Evolutionary conservation across 2,888 invertebrate species (phyloP), one percentile per base, ranked within the genome.

Genomic region (Folsomia manolachei): DNA sequence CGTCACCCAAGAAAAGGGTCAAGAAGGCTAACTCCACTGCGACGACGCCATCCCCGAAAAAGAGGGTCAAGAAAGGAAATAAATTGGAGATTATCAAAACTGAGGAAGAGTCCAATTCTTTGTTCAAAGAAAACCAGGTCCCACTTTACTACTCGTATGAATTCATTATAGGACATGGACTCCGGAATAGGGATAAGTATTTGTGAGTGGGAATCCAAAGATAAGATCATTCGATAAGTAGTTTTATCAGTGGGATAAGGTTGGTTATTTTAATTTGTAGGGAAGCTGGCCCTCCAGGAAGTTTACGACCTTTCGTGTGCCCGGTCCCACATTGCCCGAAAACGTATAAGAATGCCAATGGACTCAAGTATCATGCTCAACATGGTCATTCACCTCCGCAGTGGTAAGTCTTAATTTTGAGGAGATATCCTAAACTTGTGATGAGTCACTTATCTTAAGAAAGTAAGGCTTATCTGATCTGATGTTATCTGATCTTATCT

Each of bases 311-410:
- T 0, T 76, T 66, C 56, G 39, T 66, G 7, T 94, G 94, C 83
- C 92, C 92, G 0, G 90, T 93, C 73, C 92, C 92, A 66, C 93
- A 93, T 63, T 94, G 93, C 85, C 91, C 91, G 84, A 94, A 94
- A 83, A 87, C 91, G 60, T 94, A 94, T 85, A 93, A 93, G 84
- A 94, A 93, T 83, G 90, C 92, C 71, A 93, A 93, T 84, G 93
- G 93, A 71, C 92, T 93, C 82, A 93, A 93, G 83, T 93, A 94
- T 84, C 93, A 94, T 85, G 91, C 91, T 61, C 91, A 92, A 84
- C 92, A 93, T 83, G 92, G 92, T 9, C 93, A 94, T 84, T 91
- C 92, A 84, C 91, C 91, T 83, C 91, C 92, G 82, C 90, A 90
- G 84, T 91, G 90, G 91, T 91, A 83, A 88, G 89, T 88, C 73